Conservation (phyloP, 2,113 vertebrate genomes). For the Ciconia stormi region DNA sequence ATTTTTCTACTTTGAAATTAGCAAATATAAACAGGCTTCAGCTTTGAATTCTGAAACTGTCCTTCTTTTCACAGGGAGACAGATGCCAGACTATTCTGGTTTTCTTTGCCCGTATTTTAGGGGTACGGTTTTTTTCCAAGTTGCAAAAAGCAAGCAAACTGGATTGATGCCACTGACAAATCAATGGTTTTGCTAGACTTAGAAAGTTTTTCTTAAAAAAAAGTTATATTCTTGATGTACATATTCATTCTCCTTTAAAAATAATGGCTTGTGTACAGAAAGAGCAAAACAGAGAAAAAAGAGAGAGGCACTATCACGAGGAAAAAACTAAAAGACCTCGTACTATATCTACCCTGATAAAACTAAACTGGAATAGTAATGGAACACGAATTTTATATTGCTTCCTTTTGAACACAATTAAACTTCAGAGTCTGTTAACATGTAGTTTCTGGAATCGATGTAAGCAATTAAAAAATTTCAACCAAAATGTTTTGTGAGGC, state of each 20-base stretch:
- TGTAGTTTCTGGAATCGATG: slow-evolving; percentile 89
- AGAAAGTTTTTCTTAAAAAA: not conserved
- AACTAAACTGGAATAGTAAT: slow-evolving; percentile 51
- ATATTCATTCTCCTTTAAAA: not conserved
- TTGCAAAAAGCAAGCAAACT: not conserved
- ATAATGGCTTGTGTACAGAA: not conserved
- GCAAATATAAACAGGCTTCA: not conserved
- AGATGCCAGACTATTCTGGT: not conserved
- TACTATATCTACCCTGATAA: not conserved
- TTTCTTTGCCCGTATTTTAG: not conserved
- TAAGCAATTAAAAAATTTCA: slow-evolving; percentile 92
- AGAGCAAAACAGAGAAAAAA: not conserved
- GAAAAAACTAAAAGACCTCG: not conserved
- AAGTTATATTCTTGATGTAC: not conserved
- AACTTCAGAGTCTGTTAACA: slow-evolving; percentile 84
- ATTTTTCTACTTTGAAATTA: slow-evolving; percentile 28
- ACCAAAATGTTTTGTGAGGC: slow-evolving; percentile 91
- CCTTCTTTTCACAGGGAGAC: not conserved
- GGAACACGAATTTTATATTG: slow-evolving; percentile 67
- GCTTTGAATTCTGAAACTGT: not conserved
- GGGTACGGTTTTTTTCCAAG: not conserved
- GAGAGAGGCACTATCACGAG: not conserved
- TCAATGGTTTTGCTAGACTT: not conserved
- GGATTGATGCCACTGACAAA: not conserved
- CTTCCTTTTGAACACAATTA: slow-evolving; percentile 76